Conservation (phyloP, 2,888 invertebrate genomes). For the Morpho achilles region DNA sequence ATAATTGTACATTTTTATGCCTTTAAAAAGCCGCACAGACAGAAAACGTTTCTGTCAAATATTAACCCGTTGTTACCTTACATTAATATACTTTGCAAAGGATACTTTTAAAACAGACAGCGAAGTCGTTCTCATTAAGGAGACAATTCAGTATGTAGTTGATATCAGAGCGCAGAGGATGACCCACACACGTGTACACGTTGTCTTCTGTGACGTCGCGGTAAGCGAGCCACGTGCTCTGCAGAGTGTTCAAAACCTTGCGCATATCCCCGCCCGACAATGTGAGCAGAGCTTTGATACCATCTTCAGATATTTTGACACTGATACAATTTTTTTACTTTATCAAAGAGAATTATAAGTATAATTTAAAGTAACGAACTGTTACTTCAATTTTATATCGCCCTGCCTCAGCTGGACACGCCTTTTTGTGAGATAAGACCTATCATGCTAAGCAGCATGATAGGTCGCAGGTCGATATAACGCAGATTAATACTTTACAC, state of each 20-base stretch:
- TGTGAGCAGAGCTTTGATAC: conserved; percentile 91
- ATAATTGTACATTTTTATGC: background rate
- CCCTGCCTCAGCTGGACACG: too few relatives aligned
- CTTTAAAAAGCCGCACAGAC: background rate
- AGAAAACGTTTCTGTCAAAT: too few relatives aligned
- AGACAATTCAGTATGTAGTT: conserved; percentile 93
- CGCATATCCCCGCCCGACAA: conserved; percentile 99
- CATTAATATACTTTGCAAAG: background rate
- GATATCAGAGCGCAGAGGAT: conserved; percentile 94
- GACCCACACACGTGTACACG: conserved; percentile 97
- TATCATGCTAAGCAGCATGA: too few relatives aligned
- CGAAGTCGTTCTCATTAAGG: conserved; percentile 87
- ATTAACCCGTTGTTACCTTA: too few relatives aligned
- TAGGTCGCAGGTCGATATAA: too few relatives aligned
- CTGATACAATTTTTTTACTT: conserved; percentile 58
- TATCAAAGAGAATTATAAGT: too few relatives aligned
- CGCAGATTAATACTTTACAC: background rate
- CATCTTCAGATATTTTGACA: conserved; percentile 91
- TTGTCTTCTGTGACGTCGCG: conserved; percentile 92
- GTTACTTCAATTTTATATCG: too few relatives aligned
- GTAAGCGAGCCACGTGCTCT: conserved; percentile 97
- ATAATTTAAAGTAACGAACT: too few relatives aligned
- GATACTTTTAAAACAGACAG: conserved; percentile 88
- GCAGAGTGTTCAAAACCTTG: conserved; percentile 96
- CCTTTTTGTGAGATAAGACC: too few relatives aligned